Base-by-base conservation (phyloP, 2,797 vertebrate genomes). In the Melanotaenia maccullochi region DNA sequence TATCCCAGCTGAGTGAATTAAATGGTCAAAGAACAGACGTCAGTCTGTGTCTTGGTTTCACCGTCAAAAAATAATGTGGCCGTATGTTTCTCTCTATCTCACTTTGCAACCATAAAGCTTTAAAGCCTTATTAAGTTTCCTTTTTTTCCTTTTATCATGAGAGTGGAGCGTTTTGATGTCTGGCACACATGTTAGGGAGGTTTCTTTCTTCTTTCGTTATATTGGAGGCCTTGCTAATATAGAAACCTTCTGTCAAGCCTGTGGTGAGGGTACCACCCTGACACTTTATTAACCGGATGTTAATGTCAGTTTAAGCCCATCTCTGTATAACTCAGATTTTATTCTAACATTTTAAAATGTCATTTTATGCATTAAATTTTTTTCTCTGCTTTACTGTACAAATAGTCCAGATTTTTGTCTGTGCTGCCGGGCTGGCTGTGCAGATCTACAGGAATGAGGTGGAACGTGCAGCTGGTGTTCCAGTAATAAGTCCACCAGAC, bases 61-160 rank as follows among this genome's bases (percentile, higher is more conserved):
- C 84, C 80, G 49, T 35, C 83, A 82, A 87, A 83, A 42, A 36
- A 9, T 1, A 24, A 77, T 79, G 83, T 81, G 68, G 52, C 67
- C 65, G 62, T 71, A 52, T 58, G 64, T 87, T 79, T 83, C 81
- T 69, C 28, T 66, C 55, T 40, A 83, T 81, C 77, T 82, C 80
- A 76, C 79, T 76, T 74, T 76, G 47, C 71, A 56, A 65, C 63
- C 73, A 78, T 92, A 93, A 93, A 92, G 90, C 85, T 84, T 68
- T 74, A 76, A 58, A 75, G 75, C 60, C 77, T 91, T 91, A 88
- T 88, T 86, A 89, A 60, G 49, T 80, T 86, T 76, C 60, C 61
- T 78, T 65, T 79, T 55, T 68, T 71, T 62, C 56, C 71, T 73
- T 78, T 60, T 81, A 78, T 84, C 72, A 83, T 63, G 63, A 57